phyloP scores from a whole-genome alignment of 2,113 vertebrate genomes.

The Melanotaenia duboulayi region DNA sequence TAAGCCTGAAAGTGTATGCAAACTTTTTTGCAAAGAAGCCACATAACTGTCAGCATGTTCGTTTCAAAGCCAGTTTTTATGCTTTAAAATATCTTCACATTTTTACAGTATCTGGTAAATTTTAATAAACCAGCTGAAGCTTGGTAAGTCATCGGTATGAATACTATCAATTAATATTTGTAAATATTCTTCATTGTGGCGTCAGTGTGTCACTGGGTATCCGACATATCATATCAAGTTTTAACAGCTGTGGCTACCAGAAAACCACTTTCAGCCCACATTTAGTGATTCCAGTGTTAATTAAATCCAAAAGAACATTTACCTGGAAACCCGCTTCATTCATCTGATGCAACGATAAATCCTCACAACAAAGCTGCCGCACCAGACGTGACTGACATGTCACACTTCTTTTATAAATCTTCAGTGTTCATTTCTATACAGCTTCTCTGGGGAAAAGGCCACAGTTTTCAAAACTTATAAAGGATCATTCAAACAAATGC shows the following conservation, averaged over 20 bases:
- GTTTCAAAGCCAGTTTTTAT: constrained; percentile 40
- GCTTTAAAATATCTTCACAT: constrained; percentile 43
- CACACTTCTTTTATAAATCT: constrained; percentile 11
- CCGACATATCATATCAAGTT: constrained; percentile 73
- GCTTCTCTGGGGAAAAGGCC: constrained; percentile 36
- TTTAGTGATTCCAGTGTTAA: constrained; percentile 32
- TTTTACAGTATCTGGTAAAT: constrained; percentile 32
- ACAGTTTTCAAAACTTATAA: constrained; percentile 74
- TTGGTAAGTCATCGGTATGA: constrained; percentile 28
- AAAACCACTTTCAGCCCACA: constrained; percentile 14
- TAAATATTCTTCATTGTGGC: constrained; percentile 49
- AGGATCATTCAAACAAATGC: constrained; percentile 13
- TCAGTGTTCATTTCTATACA: constrained; percentile 7
- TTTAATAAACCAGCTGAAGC: constrained; percentile 34
- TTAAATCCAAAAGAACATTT: constrained; percentile 19
- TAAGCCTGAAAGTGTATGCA: constrained; percentile 34
- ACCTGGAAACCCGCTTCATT: constrained; percentile 34
- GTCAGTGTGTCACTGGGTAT: constrained; percentile 80
- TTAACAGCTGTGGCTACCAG: constrained; percentile 75
- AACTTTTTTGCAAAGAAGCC: constrained; percentile 36
- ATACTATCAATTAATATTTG: constrained; percentile 35
- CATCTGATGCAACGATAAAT: constrained; percentile 9
- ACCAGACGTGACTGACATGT: constrained; percentile 1
- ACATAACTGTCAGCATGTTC: constrained; percentile 41
- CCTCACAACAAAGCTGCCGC: constrained; percentile 3